Evolutionary conservation across 2,888 invertebrate genomes (phyloP).

Genomic region (Rhopalosiphum nymphaeae): DNA sequence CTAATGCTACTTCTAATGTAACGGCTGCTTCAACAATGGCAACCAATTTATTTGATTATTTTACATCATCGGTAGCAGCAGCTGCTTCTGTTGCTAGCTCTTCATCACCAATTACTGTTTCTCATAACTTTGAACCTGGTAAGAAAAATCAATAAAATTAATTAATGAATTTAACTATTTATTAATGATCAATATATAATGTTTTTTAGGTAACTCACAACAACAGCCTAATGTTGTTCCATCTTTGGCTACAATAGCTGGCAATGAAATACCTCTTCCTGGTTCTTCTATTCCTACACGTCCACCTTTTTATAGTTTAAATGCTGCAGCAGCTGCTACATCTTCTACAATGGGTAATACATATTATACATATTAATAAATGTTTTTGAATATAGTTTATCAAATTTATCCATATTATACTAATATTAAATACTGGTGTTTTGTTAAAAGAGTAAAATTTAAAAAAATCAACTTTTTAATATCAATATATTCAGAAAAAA

Average conservation of each 20-base stretch:
- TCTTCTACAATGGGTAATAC: conserved; percentile 36
- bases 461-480: neutral
- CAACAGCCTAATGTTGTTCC: neutral
- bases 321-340: neutral
- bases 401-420: neutral
- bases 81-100: neutral
- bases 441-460: neutral
- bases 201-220: neutral
- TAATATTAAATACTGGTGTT: neutral
- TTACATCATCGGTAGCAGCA: conserved; percentile 25
- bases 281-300: neutral
- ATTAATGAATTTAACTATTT: neutral
- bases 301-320: conserved; percentile 35
- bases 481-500: neutral
- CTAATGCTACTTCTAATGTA: neutral
- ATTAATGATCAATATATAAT: neutral
- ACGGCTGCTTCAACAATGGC: neutral
- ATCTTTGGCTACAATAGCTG: neutral
- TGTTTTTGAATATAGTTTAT: neutral
- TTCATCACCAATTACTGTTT: neutral
- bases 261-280: conserved; percentile 28
- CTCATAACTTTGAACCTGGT: neutral
- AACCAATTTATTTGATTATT: conserved; percentile 20
- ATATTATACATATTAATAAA: neutral
- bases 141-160: neutral